Base-by-base conservation (phyloP, 64 coral and sea anemone genomes). In the Pocillopora damicornis region DNA sequence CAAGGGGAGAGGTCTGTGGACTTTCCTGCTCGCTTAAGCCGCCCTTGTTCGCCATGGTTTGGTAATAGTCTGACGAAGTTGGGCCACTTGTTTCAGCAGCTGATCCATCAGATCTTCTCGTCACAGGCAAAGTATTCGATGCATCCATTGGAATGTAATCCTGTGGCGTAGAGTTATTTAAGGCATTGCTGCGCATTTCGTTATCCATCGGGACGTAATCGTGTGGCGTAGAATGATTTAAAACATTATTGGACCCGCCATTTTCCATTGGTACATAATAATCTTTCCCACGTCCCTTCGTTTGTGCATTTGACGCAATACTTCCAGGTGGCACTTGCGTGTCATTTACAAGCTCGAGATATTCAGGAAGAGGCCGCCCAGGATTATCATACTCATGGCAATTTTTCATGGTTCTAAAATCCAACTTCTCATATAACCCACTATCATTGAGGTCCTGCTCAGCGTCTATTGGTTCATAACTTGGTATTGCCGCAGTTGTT, bases 201-300 rank as follows among this genome's bases (percentile, higher is more conserved):
- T 8, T 22, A 7, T n/a, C 38, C 56, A 79, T 79, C 1, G 58
- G n/a, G 5, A 59, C 77, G 23, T 79, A 79, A 16, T 79, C 1
- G 11, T 79, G 11, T 2, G 77, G 77, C 58, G 12, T 8, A 13
- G 58, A 25, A 30, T 59, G 11, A 26, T 79, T 59, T 60, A 59
- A 34, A n/a, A 25, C 5, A 12, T 23, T 13, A 57, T 30, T 20
- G 77, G 15, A 13, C 1, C 1, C n/a, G 16, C 58, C 56, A 79
- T 20, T 12, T 79, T 79, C 77, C 56, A 79, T 79, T 79, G 77
- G 77, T 30, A 60, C 20, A 60, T 79, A 79, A 79, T 14, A 59
- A 1, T 26, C 10, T 79, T 59, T 59, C 22, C 58, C 58, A 15
- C 20, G 58, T 17, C 5, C 13, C 60, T 22, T 22, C 60, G 10